Evolutionary conservation across 2,797 vertebrate species (phyloP).

Genomic region (Poeciliopsis paucimaculata): DNA sequence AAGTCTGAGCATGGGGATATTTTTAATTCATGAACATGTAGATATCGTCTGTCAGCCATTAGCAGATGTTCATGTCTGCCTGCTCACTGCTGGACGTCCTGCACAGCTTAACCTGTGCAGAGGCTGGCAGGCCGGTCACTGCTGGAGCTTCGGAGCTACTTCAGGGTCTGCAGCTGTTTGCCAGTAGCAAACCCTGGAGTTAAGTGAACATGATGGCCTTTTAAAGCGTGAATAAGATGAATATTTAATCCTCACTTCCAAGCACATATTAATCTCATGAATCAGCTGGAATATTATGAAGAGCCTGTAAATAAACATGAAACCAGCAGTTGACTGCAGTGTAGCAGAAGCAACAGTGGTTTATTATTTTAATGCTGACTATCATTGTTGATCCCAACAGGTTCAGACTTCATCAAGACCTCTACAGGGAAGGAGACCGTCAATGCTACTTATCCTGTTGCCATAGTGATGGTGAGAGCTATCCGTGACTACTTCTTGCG

Average conservation of each 20-base stretch:
- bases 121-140: not conserved
- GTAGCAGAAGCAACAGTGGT: not conserved
- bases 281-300: not conserved
- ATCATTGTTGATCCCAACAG: conserved; percentile 68
- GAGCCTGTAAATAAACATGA: not conserved
- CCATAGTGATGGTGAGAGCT: conserved; percentile 93
- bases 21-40: conserved; percentile 75
- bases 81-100: not conserved
- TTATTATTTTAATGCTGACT: not conserved
- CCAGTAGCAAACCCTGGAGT: not conserved
- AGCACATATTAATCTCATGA: not conserved
- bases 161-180: not conserved
- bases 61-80: conserved; percentile 74
- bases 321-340: not conserved
- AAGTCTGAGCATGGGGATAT: conserved; percentile 34
- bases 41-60: conserved; percentile 64
- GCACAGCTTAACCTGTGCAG: not conserved
- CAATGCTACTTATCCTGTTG: conserved; percentile 93
- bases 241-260: not conserved
- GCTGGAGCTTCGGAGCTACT: not conserved
- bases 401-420: conserved; percentile 98
- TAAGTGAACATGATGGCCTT: not conserved
- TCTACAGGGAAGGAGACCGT: conserved; percentile 96
- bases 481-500: conserved; percentile 91
- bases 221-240: not conserved